Base-by-base conservation (phyloP, 1,140 invertebrate genomes). In the Trypoxylus dichotomus region DNA sequence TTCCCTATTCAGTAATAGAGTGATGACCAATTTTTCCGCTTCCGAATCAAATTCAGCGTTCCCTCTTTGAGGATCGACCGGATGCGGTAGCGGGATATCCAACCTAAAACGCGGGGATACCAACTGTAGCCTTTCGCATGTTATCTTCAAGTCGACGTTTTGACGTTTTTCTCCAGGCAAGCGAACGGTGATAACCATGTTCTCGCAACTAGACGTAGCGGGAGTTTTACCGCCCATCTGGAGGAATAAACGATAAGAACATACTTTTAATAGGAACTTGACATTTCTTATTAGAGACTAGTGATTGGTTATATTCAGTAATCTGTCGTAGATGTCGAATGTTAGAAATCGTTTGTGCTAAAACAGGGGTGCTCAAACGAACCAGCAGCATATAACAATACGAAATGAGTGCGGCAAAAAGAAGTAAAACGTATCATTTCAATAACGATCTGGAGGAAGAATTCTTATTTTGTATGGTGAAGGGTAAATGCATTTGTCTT, bases 171-270 rank as follows among this genome's bases (percentile, higher is more conserved):
- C 94, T 15, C 89, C 91, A 0, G 94, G 92, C 84, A 97, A 86
- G 79, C 91, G 87, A 7, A 97, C 90, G 75, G 89, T 89, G 0
- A 97, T 86, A 2, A 95, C 89, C 84, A 97, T 90, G 85, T 94
- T 93, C 84, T 97, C 95, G 85, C 96, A 97, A 83, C 95, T 96
- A 0, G 94, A 89, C 0, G 94, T 93, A 0, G 91, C 86, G 32
- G 93, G 91, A 8, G 93, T 96, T 86, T 96, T 97, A 77, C 92
- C 91, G 0, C 94, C 92, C 90, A 97, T 94, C 93, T 95, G 80
- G 85, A 83, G 11, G 8, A 74, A 74, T 2, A n/a, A 74, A 74
- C n/a, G 41, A 13, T 63, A 63, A 27, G 5, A 19, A 63, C 5
- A 1, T 7, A n/a, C 21, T 15, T 68, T 27, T 15, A 8, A 68